These are phyloP conservation scores for Junonia oenone DNA, from an alignment of 2,888 invertebrate genomes.

Conservation along the genomic window DNA sequence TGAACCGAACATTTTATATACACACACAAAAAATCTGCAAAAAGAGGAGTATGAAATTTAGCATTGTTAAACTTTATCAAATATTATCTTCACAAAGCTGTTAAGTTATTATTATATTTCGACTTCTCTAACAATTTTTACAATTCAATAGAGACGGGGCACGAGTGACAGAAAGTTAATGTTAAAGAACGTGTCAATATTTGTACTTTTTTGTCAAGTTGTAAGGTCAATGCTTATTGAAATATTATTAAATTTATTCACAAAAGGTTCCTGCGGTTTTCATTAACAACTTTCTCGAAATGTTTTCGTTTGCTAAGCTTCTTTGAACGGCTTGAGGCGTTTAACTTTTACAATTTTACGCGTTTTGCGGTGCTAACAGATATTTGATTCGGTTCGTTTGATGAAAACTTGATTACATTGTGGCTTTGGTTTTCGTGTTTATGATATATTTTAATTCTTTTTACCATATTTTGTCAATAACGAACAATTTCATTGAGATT, in stretches of 20 bases:
- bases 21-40: too few species aligned
- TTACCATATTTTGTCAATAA: not conserved
- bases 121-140: not conserved
- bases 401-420: conserved; percentile 29
- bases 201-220: not conserved
- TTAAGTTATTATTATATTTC: not conserved
- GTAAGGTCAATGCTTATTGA: conserved; percentile 12
- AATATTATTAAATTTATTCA: conserved; percentile 28
- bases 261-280: conserved; percentile 38
- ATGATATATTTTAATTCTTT: not conserved
- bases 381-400: conserved; percentile 33
- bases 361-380: conserved; percentile 31
- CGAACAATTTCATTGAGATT: not conserved
- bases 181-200: not conserved
- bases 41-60: too few species aligned
- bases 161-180: not conserved
- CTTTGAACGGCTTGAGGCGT: conserved; percentile 34
- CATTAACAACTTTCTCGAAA: conserved; percentile 40
- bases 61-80: too few species aligned
- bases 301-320: conserved; percentile 40
- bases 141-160: not conserved
- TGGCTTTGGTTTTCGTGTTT: conserved; percentile 14
- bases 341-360: conserved; percentile 42
- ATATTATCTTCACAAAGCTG: too few species aligned
- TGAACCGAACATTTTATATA: too few species aligned